These are phyloP conservation scores for Taphrorychus bicolor DNA, from an alignment of 2,888 invertebrate species.

Conservation along the genomic window DNA sequence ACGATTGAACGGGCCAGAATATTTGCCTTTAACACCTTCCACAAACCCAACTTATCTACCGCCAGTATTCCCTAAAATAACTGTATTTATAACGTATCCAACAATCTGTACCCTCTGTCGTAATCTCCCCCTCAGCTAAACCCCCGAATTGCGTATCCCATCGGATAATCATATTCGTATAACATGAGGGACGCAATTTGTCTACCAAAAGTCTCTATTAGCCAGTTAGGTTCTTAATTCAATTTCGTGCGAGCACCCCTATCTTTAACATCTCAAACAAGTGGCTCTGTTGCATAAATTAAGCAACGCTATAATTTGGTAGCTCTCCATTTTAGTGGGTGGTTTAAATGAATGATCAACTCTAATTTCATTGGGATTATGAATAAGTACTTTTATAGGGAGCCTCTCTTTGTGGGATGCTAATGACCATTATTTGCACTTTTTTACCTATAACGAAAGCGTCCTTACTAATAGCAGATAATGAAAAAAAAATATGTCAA, in stretches of 20 bases:
- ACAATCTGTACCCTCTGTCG: background rate
- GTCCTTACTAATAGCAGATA: background rate
- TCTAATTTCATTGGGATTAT: slow-evolving; percentile 17
- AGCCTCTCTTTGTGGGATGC: background rate
- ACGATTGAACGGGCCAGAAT: background rate
- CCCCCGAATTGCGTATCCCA: slow-evolving; percentile 6
- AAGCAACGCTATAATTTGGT: slow-evolving; percentile 30
- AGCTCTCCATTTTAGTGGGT: slow-evolving; percentile 32
- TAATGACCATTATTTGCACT: background rate
- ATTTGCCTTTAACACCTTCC: too few species aligned
- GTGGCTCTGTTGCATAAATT: slow-evolving; percentile 41
- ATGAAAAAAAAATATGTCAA: background rate
- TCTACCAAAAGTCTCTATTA: slow-evolving; percentile 48
- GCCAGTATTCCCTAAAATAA: background rate
- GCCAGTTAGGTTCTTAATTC: slow-evolving; percentile 45
- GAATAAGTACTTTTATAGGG: background rate
- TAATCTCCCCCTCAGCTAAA: background rate
- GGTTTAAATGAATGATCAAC: slow-evolving; percentile 36
- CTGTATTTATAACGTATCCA: background rate
- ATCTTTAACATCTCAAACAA: slow-evolving; percentile 43
- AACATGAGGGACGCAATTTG: slow-evolving; percentile 50
- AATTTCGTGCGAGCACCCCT: slow-evolving; percentile 49
- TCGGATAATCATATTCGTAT: slow-evolving; percentile 30
- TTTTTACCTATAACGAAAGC: background rate
- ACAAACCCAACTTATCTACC: too few species aligned